Base-by-base conservation (phyloP, 2,797 vertebrate species). In the Parotocinclus haroldoi region DNA sequence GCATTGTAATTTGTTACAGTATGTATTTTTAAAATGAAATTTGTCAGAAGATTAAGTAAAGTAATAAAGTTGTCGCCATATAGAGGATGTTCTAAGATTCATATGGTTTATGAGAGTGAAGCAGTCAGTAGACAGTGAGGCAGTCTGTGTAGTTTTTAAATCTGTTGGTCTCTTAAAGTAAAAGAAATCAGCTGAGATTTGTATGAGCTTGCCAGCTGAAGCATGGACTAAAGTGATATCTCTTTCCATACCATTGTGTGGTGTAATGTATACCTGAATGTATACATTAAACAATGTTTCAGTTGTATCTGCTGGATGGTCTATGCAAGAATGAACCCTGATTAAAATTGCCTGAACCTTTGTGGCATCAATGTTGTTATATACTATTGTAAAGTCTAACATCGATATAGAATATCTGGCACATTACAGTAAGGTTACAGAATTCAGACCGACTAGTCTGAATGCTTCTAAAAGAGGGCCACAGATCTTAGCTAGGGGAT, bases 161-260 rank as follows among this genome's bases (percentile, higher is more conserved):
- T 75, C 70, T 78, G 75, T 80, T 78, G 76, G 74, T 68, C 8
- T 11, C 70, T 80, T 64, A 78, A 73, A 77, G 77, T 71, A 76
- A 78, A 75, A 75, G 61, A 69, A 71, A 78, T 56, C 58, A 68
- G 55, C 57, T 45, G 66, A 71, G 65, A 71, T 71, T 59, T 69
- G 69, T 54, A 37, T 1, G 53, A 68, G 54, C 70, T 68, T 64
- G 61, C 68, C 70, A 71, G 50, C 46, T 54, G 54, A 59, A 53
- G 65, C 53, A 67, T 37, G 36, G 68, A 53, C 53, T 60, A 45
- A 61, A 72, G 63, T 37, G 40, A 51, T 76, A 73, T 72, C 68
- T 19, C 48, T 76, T 72, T 76, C 69, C 54, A 59, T 42, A 51
- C 40, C 50, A 71, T 80, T 80, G 68, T 76, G 45, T 63, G 63